Conservation (phyloP, 2,113 vertebrate species). For the Silurus asotus region DNA sequence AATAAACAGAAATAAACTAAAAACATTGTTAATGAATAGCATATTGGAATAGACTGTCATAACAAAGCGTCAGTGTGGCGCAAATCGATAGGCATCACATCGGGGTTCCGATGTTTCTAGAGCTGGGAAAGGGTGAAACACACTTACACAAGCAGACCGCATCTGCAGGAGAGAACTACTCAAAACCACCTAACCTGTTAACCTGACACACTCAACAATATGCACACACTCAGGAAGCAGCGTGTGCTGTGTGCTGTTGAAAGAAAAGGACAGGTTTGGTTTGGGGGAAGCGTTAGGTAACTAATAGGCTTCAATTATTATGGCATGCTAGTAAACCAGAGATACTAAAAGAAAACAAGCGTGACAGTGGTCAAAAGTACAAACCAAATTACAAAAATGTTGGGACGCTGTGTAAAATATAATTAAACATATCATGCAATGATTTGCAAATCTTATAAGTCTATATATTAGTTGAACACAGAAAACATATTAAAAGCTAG, state of each 20-base stretch:
- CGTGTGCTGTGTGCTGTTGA: neutral
- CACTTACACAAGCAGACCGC: conserved; percentile 24
- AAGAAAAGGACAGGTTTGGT: neutral
- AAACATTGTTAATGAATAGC: neutral
- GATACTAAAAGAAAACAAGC: neutral
- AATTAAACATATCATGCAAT: too few relatives aligned
- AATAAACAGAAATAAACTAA: neutral
- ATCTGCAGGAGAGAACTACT: conserved; percentile 44
- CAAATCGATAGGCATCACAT: conserved; percentile 42
- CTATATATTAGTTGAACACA: too few relatives aligned
- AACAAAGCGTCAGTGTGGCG: conserved; percentile 17
- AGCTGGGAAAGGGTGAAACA: conserved; percentile 20
- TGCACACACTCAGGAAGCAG: neutral
- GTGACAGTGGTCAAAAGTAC: neutral
- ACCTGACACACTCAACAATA: conserved; percentile 29
- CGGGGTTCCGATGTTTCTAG: conserved; percentile 23
- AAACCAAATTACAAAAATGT: too few relatives aligned
- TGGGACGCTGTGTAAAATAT: too few relatives aligned
- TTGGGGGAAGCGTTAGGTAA: neutral
- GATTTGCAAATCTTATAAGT: too few relatives aligned
- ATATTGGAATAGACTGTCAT: neutral
- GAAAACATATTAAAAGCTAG: too few relatives aligned
- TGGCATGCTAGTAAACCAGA: neutral
- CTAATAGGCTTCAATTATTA: neutral
- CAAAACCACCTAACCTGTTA: conserved; percentile 41